Evolutionary conservation across 1,140 invertebrate genomes (phyloP), one percentile per base, ranked within the genome.

Genomic region (Megalopta genalis): DNA sequence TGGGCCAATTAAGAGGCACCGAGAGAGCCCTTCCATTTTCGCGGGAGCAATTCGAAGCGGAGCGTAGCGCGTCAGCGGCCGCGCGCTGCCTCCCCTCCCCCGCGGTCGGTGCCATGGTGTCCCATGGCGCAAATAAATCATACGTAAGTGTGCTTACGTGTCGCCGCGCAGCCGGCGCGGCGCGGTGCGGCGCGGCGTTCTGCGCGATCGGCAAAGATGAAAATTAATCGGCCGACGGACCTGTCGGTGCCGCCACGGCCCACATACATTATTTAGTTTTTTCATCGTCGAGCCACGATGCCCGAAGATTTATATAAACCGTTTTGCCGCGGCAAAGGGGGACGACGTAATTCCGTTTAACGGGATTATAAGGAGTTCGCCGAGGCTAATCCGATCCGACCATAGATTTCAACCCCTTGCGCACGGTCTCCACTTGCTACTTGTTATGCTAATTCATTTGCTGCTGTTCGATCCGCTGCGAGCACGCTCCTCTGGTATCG

Each of bases 1-100:
- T 75, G 54, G 83, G 54, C 74, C 81, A 83, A 83, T 84, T 84
- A 84, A 84, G 82, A 83, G 42, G 12, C 10, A 14, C 10, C 2
- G 42, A 46, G 77, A 75, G 65, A 71, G 18, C 77, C 78, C 82
- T 84, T 84, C 46, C 77, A 84, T 84, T 84, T 84, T 84, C 77
- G 77, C 82, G 81, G 81, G 76, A 59, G 66, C 82, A 88, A 88
- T 87, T 82, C 67, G 67, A 69, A 86, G 78, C 52, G n/a, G n/a
- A 54, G 81, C 77, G 32, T n/a, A n/a, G 76, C 67, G 69, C 65
- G 72, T 73, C 77, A 81, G 69, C 70, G 49, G 64, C 79, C 67
- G 39, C 18, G 59, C n/a, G 59, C 60, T n/a, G 59, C 54, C 57
- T 16, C 21, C 63, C 16, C 62, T 1, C 1, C 32, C 8, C 23